phyloP scores from a whole-genome alignment of 2,888 invertebrate species.

The Flabesymbios commensalis region DNA sequence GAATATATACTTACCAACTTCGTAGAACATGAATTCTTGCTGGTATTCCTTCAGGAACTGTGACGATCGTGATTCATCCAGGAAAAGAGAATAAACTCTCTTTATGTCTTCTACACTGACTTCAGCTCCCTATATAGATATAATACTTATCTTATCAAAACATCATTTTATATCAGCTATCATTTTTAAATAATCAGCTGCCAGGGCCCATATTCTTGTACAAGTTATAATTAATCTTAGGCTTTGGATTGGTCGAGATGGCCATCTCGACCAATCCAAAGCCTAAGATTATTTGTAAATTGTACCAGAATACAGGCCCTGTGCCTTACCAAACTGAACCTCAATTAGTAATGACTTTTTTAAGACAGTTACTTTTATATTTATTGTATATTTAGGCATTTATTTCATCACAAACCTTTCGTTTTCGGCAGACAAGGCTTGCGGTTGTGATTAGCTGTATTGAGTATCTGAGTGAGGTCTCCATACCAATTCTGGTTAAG shows the following conservation, averaged over 20 bases:
- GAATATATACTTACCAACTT: slow-evolving; percentile 30
- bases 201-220: too few relatives aligned
- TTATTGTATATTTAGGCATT: too few relatives aligned
- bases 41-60: slow-evolving; percentile 94
- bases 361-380: too few relatives aligned
- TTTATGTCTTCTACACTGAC: slow-evolving; percentile 83
- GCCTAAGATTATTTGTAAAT: too few relatives aligned
- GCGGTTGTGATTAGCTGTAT: slow-evolving; percentile 97
- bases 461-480: slow-evolving; percentile 92
- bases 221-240: too few relatives aligned
- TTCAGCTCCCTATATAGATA: slow-evolving; percentile 66
- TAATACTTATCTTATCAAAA: neutral
- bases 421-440: slow-evolving; percentile 85
- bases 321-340: too few relatives aligned
- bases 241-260: too few relatives aligned
- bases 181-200: too few relatives aligned
- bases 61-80: slow-evolving; percentile 90
- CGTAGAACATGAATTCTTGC: slow-evolving; percentile 86
- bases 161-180: too few relatives aligned
- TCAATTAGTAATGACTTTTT: too few relatives aligned
- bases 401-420: slow-evolving; percentile 82
- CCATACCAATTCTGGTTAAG: slow-evolving; percentile 87
- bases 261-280: too few relatives aligned
- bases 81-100: slow-evolving; percentile 90
- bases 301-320: too few relatives aligned